Percentiles rank a stretch among this genome's conserved stretches.
These are phyloP conservation scores for Ciona savignyi DNA, from an alignment of 23 tunicate species.

Conservation along the genomic window DNA sequence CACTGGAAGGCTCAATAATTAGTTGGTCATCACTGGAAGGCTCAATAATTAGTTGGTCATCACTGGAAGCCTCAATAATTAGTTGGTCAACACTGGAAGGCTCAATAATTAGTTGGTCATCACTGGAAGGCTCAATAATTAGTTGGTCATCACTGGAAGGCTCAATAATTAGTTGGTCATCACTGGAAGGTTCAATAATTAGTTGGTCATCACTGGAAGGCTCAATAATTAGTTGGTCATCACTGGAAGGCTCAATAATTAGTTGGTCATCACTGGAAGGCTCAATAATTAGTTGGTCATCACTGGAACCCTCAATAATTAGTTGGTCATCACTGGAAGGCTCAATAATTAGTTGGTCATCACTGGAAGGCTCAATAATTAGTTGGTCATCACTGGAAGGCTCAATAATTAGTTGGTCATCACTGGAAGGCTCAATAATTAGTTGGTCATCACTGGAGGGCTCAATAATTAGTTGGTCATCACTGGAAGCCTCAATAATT, in stretches of 20 bases:
- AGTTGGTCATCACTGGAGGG: neutral
- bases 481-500: slow-evolving; percentile 31
- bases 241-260: neutral
- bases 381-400: neutral
- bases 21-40: neutral
- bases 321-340: neutral
- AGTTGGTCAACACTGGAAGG: neutral
- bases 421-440: neutral
- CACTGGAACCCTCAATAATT: neutral
- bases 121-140: neutral
- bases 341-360: neutral
- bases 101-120: neutral
- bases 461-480: neutral
- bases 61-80: neutral
- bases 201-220: neutral
- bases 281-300: neutral
- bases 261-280: neutral
- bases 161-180: neutral
- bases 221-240: neutral
- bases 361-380: neutral
- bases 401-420: neutral
- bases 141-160: neutral
- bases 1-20: neutral
- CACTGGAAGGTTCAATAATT: neutral
- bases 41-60: neutral